Evolutionary conservation across 2,113 vertebrate genomes (phyloP).

Genomic region (Bufo gargarizans): DNA sequence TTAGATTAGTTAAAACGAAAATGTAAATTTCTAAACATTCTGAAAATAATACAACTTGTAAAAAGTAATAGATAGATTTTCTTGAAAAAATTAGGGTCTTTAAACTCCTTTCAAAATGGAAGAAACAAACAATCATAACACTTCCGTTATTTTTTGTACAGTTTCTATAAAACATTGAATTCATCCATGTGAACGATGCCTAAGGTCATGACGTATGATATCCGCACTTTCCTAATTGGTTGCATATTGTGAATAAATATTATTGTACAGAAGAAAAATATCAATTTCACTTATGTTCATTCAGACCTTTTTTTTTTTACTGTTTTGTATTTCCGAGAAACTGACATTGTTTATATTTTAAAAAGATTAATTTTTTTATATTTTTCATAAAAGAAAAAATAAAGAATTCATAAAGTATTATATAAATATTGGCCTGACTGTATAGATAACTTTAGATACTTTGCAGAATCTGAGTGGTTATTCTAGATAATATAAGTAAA

Average conservation of each 20-base stretch:
- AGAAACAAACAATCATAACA: not conserved
- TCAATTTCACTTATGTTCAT: not conserved
- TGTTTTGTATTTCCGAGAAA: not conserved
- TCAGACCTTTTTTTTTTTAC: not conserved
- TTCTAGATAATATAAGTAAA: too few relatives aligned
- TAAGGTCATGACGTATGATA: not conserved
- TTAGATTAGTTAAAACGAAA: not conserved
- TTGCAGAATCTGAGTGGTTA: too few relatives aligned
- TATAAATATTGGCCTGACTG: too few relatives aligned
- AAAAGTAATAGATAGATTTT: not conserved
- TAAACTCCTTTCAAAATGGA: not conserved
- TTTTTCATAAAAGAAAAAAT: too few relatives aligned
- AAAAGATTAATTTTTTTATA: too few relatives aligned
- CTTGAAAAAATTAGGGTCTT: not conserved
- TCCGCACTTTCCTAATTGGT: not conserved
- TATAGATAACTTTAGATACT: too few relatives aligned
- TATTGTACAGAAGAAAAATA: not conserved
- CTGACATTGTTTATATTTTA: too few relatives aligned
- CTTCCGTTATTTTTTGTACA: not conserved
- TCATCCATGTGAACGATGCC: not conserved
- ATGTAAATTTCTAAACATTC: not conserved
- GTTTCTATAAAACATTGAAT: not conserved
- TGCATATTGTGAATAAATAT: not conserved
- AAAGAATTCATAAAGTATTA: too few relatives aligned
- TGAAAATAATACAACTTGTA: not conserved